These are phyloP conservation scores for Papilio dardanus DNA, from an alignment of 1,140 invertebrate species.

Conservation along the genomic window DNA sequence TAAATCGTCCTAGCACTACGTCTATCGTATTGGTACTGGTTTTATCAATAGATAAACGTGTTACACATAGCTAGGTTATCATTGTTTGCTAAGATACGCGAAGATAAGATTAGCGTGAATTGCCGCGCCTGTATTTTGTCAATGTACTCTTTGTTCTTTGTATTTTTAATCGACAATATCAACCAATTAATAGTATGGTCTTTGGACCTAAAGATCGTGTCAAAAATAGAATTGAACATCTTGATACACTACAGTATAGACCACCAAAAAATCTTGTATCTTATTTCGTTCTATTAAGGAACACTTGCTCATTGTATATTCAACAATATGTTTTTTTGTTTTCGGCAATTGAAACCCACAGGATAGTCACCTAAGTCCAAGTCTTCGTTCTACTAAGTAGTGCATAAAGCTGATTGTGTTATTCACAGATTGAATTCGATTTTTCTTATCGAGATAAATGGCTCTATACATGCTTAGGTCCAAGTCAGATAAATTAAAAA, in stretches of 20 bases:
- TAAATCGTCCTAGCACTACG: conserved; percentile 52
- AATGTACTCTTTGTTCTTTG: conserved; percentile 28
- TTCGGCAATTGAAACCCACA: not conserved
- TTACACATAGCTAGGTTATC: conserved; percentile 74
- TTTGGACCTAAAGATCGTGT: not conserved
- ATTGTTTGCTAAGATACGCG: conserved; percentile 73
- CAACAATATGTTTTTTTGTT: not conserved
- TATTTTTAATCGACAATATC: not conserved
- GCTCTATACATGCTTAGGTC: too few relatives aligned
- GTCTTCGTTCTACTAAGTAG: not conserved
- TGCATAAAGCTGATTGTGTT: not conserved
- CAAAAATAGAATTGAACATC: not conserved
- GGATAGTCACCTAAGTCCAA: not conserved
- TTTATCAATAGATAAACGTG: conserved; percentile 65
- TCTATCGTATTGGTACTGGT: conserved; percentile 65
- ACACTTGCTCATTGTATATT: not conserved
- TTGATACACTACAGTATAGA: too few relatives aligned
- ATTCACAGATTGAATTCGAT: not conserved
- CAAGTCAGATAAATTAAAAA: not conserved
- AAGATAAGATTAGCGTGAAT: conserved; percentile 61
- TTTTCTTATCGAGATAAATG: not conserved
- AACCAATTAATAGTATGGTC: not conserved
- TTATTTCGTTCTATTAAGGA: too few relatives aligned
- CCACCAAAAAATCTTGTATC: too few relatives aligned
- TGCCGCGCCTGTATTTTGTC: conserved; percentile 69